phyloP scores from a whole-genome alignment of 2,888 invertebrate species.

The Drosophila trichaetosa region DNA sequence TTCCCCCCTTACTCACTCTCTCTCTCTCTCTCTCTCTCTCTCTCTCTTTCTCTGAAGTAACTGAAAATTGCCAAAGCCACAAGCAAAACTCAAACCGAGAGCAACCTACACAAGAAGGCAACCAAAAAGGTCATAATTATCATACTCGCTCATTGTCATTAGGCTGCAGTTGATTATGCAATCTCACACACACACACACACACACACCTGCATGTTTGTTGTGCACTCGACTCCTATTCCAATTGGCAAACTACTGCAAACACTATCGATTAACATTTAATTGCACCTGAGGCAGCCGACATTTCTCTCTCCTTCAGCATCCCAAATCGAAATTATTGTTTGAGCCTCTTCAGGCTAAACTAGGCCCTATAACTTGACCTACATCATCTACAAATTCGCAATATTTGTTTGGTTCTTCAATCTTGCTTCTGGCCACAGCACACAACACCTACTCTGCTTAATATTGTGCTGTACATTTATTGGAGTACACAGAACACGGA shows the following conservation, averaged over 20 bases:
- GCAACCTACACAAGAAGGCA: constrained; percentile 25
- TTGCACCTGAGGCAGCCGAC: constrained; percentile 60
- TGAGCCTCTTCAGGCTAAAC: constrained; percentile 40
- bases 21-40: neutral
- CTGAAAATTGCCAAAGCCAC: constrained; percentile 23
- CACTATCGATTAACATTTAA: constrained; percentile 78
- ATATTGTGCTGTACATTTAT: constrained; percentile 7
- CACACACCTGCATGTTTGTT: constrained; percentile 6
- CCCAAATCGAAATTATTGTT: constrained; percentile 67
- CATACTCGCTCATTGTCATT: constrained; percentile 13
- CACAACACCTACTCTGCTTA: constrained; percentile 1
- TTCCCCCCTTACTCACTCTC: neutral
- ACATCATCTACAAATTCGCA: constrained; percentile 9
- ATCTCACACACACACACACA: constrained; percentile 17
- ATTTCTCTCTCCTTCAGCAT: constrained; percentile 40
- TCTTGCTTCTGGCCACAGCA: constrained; percentile 28
- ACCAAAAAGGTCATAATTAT: constrained; percentile 26
- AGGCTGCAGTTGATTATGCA: constrained; percentile 43
- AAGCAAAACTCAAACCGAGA: constrained; percentile 20
- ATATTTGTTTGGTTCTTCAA: constrained; percentile 41
- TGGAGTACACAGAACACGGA: neutral
- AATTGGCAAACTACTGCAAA: constrained; percentile 37
- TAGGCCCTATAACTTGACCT: neutral
- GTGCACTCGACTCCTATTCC: constrained; percentile 15
- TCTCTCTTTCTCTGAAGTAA: neutral